Base-by-base conservation (phyloP, 2,888 invertebrate species). In the Aelia acuminata region DNA sequence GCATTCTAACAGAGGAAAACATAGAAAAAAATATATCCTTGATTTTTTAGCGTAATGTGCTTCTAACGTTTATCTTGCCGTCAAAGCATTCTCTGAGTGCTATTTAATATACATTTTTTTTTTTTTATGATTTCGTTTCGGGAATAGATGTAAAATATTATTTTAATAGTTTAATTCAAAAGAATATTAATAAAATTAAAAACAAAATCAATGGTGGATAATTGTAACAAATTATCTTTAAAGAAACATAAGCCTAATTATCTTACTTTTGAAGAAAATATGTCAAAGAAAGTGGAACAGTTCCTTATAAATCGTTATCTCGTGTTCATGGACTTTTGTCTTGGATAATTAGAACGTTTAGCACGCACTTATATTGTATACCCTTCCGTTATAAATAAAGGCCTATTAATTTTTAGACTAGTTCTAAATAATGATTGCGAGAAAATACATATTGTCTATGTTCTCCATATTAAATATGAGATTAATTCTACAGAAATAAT, bases 211-310 rank as follows among this genome's bases (percentile, higher is more conserved):
- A n/a, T n/a, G n/a, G n/a, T n/a, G n/a, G n/a, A n/a, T n/a, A n/a
- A n/a, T n/a, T n/a, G n/a, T n/a, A n/a, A n/a, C n/a, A n/a, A n/a
- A n/a, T n/a, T n/a, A n/a, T n/a, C n/a, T n/a, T 70, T 35, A 70
- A 35, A 10, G 10, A 2, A 26, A 70, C 35, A 70, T 4, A 70
- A 7, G 15, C 35, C 0, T 70, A 70, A 70, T 70, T 26, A 57
- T 15, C 63, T 35, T 35, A 35, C 5, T 4, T 18, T 57, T 70
- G 18, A 35, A 35, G 31, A 31, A 70, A 70, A 18, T 70, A 47
- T 80, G 80, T 80, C 80, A 15, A 80, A 43, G 80, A 43, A 80
- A 80, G 80, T 80, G n/a, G 80, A 80, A n/a, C 80, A 80, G 22
- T 43, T 80, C 39, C 4, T 43, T 35, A 80, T 20, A 47, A 80